These are phyloP conservation scores for Ifrita kowaldi DNA, from an alignment of 2,113 vertebrate genomes.

Conservation along the genomic window DNA sequence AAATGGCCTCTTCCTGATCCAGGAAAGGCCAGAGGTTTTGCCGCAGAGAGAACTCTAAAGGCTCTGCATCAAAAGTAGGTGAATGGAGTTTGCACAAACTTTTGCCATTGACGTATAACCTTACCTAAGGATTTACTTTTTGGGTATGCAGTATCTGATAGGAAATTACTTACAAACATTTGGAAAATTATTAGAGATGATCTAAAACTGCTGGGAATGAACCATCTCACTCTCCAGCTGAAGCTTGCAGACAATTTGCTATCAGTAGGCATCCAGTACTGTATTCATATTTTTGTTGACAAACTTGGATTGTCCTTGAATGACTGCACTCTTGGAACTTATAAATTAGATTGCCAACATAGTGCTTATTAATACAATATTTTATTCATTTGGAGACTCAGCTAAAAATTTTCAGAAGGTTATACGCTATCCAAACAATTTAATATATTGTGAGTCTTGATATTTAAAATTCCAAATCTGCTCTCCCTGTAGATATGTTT, in stretches of 20 bases:
- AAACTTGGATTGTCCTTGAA: neutral
- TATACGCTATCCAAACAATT: neutral
- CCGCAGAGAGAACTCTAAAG: neutral
- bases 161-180: neutral
- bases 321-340: neutral
- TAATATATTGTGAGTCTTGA: neutral
- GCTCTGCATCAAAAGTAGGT: neutral
- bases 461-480: neutral
- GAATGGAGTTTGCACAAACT: neutral
- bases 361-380: neutral
- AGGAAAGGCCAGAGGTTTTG: neutral
- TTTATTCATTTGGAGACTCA: neutral
- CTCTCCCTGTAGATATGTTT: neutral
- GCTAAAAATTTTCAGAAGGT: neutral
- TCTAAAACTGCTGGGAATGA: neutral
- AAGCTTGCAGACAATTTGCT: neutral
- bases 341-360: neutral
- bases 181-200: neutral
- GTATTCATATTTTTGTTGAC: neutral
- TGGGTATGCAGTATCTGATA: neutral
- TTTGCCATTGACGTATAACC: neutral
- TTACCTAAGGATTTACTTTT: neutral
- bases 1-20: neutral
- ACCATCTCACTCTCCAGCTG: neutral
- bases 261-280: neutral